Evolutionary conservation across 2,888 invertebrate species (phyloP), one percentile per base, ranked within the genome.

Genomic region (Arenicola marina): DNA sequence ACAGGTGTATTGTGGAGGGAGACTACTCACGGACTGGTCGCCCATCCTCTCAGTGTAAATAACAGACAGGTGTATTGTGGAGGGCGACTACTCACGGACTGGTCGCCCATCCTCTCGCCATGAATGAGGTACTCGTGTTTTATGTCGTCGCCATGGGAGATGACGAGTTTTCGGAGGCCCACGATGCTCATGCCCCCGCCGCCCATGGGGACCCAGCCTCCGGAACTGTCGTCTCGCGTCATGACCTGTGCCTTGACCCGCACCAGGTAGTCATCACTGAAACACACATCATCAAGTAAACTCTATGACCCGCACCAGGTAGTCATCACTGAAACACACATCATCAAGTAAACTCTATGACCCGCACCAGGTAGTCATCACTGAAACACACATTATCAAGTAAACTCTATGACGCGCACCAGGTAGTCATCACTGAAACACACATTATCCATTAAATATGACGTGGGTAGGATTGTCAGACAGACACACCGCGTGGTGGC

Each of bases 201-300:
- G 72, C 92, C 92, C 83, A 95, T 87, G 79, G 95, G 94, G 51
- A 84, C 90, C 95, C 95, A 96, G 75, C 95, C 95, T 73, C 94
- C 95, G 72, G 93, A 92, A 85, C 92, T 93, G 85, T 96, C 97
- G 89, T 97, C 96, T 84, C 96, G 89, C 83, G 92, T 93, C 96
- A 97, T 97, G 87, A 96, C 96, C 90, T 96, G 96, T 87, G 96
- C 96, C 83, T 94, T 92, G 84, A 97, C 95, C 86, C 92, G 93
- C 88, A 96, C 95, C 90, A 96, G 55, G 64, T 60, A 69, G 48
- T 69, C 69, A 24, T 48, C 48, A 24, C 48, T 48, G 48, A 7
- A 48, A 48, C 48, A 48, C n/a, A n/a, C n/a, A n/a, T n/a, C n/a
- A n/a, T n/a, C n/a, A n/a, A n/a, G n/a, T n/a, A n/a, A n/a, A n/a